Percentiles rank a stretch among this genome's conserved stretches.
Conservation (phyloP, 1,140 invertebrate genomes). For the Drosophila seguyi region DNA sequence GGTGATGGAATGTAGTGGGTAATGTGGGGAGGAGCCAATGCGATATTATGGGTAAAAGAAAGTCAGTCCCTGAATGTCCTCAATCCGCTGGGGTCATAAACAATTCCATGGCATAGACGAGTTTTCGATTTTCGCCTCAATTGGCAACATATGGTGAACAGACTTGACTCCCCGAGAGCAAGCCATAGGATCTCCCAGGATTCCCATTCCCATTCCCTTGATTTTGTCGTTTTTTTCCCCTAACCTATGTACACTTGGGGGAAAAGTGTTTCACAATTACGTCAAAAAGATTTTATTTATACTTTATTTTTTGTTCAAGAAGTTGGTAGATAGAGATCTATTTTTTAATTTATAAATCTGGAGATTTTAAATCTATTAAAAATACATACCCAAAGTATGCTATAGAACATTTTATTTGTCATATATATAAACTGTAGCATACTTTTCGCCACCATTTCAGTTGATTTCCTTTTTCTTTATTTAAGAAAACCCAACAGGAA, state of each 20-base stretch:
- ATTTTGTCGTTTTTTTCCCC: background rate
- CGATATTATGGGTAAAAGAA: slow-evolving; percentile 11
- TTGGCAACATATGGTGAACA: slow-evolving; percentile 79
- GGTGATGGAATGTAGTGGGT: slow-evolving; percentile 24
- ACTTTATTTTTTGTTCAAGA: background rate
- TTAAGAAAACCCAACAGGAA: background rate
- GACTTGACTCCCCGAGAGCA: slow-evolving; percentile 55
- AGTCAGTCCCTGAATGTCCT: slow-evolving; percentile 46
- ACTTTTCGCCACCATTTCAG: background rate
- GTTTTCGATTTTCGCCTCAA: slow-evolving; percentile 82
- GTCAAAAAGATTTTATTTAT: background rate
- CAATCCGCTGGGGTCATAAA: slow-evolving; percentile 70
- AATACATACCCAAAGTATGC: background rate
- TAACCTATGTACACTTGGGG: slow-evolving; percentile 5
- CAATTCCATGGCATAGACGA: slow-evolving; percentile 73
- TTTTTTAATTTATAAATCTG: background rate
- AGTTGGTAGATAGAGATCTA: background rate
- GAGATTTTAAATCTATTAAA: background rate
- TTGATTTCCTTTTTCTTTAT: background rate
- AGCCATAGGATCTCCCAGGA: slow-evolving; percentile 11
- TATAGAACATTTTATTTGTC: background rate
- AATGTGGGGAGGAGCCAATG: slow-evolving; percentile 13
- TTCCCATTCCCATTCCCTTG: slow-evolving; percentile 3
- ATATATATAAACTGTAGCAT: background rate
- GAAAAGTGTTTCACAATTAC: background rate